Conservation (phyloP, 2,797 vertebrate genomes). For the Myoxocephalus aenaeus region DNA sequence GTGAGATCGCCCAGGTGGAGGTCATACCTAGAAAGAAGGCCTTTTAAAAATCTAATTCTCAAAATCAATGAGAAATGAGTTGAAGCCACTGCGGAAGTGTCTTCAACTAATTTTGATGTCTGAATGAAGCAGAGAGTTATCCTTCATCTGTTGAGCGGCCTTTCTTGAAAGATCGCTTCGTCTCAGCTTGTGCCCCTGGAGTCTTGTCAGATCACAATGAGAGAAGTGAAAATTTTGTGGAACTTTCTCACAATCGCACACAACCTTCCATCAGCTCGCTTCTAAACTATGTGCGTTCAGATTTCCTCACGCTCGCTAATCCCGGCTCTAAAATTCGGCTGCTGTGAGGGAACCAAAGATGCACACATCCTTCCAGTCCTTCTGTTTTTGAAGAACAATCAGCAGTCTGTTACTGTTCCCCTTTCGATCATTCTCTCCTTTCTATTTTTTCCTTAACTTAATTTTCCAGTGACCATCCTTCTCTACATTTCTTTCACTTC, state of each 20-base stretch:
- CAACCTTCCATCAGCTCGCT: conserved; percentile 15
- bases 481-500: too few species aligned
- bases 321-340: conserved; percentile 2
- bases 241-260: conserved; percentile 7
- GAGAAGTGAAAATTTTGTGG: conserved; percentile 3
- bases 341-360: not conserved
- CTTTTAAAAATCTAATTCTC: not conserved
- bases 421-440: not conserved
- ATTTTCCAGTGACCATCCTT: not conserved
- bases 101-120: not conserved
- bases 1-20: not conserved
- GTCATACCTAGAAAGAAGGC: not conserved
- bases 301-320: not conserved
- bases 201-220: not conserved
- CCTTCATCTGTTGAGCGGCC: not conserved
- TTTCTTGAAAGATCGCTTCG: not conserved
- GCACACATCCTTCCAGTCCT: not conserved
- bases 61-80: too few species aligned
- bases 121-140: not conserved
- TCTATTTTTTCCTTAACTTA: not conserved
- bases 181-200: not conserved
- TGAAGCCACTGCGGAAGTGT: too few species aligned
- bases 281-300: not conserved
- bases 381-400: not conserved
- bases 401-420: not conserved